A percentile compares a stretch with the other conserved stretches of the same genome.
Evolutionary conservation across 2,113 vertebrate genomes (phyloP).

Genomic region (Parotia lawesii): DNA sequence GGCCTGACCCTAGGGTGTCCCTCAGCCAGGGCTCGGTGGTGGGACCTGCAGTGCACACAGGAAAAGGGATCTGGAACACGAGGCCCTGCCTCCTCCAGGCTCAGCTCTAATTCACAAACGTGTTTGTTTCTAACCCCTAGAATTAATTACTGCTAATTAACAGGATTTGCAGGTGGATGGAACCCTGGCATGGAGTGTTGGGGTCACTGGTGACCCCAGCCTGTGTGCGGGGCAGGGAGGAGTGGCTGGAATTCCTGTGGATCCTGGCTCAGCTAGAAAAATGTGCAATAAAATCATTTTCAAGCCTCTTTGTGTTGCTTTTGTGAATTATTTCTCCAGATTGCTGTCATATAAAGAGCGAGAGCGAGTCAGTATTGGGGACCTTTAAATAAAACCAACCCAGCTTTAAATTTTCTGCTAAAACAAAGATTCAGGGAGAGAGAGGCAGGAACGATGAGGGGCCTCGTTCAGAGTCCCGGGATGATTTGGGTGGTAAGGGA

Average conservation of each 20-base stretch:
- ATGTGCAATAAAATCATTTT: neutral
- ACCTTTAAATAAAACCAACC: neutral
- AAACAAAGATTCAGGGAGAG: rapidly evolving
- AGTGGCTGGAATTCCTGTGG: neutral
- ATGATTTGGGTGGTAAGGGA: neutral
- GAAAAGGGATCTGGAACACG: neutral
- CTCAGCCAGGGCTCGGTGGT: rapidly evolving
- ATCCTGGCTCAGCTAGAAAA: neutral
- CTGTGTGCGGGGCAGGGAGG: rapidly evolving
- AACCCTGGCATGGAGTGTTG: neutral
- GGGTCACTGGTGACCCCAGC: neutral
- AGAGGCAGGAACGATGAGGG: rapidly evolving
- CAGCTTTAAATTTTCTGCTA: neutral
- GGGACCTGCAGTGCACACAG: rapidly evolving
- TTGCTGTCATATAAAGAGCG: neutral
- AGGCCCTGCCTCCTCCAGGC: neutral
- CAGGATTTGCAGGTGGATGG: neutral
- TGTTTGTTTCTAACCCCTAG: neutral
- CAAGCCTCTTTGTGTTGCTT: neutral
- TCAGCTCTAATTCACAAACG: neutral
- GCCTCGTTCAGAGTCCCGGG: rapidly evolving
- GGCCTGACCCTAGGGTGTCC: neutral
- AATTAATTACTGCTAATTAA: neutral
- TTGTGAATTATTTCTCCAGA: neutral
- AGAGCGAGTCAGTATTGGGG: rapidly evolving